Evolutionary conservation across 2,113 vertebrate genomes (phyloP).

Genomic region (Hippopotamus amphibius): DNA sequence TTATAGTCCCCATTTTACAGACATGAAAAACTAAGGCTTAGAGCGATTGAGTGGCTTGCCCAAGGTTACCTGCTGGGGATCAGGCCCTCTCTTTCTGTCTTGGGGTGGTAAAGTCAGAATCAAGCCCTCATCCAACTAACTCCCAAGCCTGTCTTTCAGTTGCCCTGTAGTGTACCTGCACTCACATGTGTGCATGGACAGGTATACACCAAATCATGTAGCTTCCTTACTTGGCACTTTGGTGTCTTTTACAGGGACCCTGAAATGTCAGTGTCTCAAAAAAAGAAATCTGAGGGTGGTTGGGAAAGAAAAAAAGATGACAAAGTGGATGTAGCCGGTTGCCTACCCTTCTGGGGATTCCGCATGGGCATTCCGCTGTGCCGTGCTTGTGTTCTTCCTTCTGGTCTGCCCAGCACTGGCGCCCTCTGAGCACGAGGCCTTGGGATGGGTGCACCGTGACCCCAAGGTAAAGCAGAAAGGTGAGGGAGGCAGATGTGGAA

Average conservation of each 20-base stretch:
- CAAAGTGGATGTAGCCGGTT: background rate
- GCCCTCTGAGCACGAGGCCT: background rate
- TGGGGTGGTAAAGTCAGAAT: background rate
- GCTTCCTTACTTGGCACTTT: background rate
- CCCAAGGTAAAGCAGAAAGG: background rate
- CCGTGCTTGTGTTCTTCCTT: background rate
- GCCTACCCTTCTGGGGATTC: background rate
- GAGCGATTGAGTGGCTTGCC: background rate
- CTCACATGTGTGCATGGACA: background rate
- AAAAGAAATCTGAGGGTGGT: background rate
- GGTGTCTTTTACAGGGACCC: background rate
- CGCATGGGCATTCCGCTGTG: background rate
- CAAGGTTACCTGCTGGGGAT: background rate
- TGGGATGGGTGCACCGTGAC: background rate
- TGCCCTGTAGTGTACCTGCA: background rate
- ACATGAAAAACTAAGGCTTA: conserved; percentile 14
- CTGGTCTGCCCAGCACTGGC: background rate
- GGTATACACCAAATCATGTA: background rate
- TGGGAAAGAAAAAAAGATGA: background rate
- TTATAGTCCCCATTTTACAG: background rate
- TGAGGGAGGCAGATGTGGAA: background rate
- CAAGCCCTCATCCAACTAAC: background rate
- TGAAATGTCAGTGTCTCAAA: background rate
- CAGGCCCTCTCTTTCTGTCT: background rate
- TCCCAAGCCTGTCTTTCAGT: background rate